Conservation (phyloP, 1,140 invertebrate species). For the Armadillidium nasatum region DNA sequence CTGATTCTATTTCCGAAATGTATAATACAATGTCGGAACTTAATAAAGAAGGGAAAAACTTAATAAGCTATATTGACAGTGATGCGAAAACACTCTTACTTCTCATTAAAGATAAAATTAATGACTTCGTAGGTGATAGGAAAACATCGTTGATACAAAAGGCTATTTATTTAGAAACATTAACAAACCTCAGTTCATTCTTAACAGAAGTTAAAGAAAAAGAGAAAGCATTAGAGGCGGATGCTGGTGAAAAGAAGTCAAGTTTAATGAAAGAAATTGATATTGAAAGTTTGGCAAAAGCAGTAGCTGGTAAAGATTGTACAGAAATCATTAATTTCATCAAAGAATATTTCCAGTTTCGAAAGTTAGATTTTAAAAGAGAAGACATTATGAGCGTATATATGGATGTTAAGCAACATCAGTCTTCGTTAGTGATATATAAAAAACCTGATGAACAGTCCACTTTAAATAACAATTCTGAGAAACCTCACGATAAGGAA, state of each 20-base stretch:
- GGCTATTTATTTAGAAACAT: not conserved
- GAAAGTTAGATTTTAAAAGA: not conserved
- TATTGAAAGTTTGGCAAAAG: not conserved
- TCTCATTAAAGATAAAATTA: slow-evolving; percentile 1
- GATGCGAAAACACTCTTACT: not conserved
- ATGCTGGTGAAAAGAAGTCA: not conserved
- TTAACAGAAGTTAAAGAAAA: not conserved
- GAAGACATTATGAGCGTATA: not conserved
- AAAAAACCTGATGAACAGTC: too few relatives aligned
- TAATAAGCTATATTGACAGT: not conserved
- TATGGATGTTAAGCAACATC: not conserved
- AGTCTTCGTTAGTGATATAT: too few relatives aligned
- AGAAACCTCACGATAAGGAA: too few relatives aligned
- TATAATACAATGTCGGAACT: not conserved
- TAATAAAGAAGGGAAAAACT: not conserved
- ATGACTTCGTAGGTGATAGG: not conserved
- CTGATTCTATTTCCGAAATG: not conserved
- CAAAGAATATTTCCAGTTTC: not conserved
- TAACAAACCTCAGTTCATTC: not conserved
- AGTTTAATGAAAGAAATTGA: not conserved
- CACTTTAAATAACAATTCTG: too few relatives aligned
- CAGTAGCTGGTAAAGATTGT: not conserved
- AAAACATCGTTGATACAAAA: not conserved
- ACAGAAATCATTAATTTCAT: not conserved
- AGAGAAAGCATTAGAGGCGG: not conserved